Evolutionary conservation across 2,797 vertebrate genomes (phyloP), one percentile per base, ranked within the genome.

Genomic region (Acipenser transmontanus): DNA sequence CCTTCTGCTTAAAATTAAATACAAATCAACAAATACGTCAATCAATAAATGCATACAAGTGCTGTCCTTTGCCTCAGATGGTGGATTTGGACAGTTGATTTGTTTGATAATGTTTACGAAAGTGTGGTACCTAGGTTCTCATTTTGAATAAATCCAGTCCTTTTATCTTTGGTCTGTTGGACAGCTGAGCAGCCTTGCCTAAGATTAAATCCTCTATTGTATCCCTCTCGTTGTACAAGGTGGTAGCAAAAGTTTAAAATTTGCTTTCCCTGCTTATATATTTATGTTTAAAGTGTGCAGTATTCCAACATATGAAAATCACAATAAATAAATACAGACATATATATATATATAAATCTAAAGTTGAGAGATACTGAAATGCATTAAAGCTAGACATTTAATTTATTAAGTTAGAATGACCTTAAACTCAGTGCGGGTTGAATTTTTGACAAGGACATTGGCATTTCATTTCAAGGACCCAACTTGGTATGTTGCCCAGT

Each of bases 161-260:
- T 81, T 79, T 57, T 80, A 76, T 76, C 66, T 66, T 81, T 73
- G 81, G 83, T 81, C 78, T 78, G 78, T 80, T 79, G 83, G 86
- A 80, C 81, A 79, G 75, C 50, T 61, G 75, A 86, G 80, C 71
- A 76, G 78, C 78, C 77, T 69, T 67, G 12, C 47, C 14, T n/a
- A 54, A 67, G 34, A 34, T 34, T 34, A 34, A 34, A 34, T 34
- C 34, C 34, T 34, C 34, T 34, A 4, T 34, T 34, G 34, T 34
- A 34, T 34, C 34, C 34, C 34, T 34, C 34, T 34, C 34, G 34
- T 34, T 34, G 4, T 34, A 34, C 34, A 34, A 34, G 17, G 34
- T 34, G 34, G 34, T 34, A 34, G 34, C 34, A 34, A 34, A 34
- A 34, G 34, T 34, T 34, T 34, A 4, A 3, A 34, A 4, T 34